Percentiles rank a stretch among this genome's conserved stretches.
These are phyloP conservation scores for Pyrrhosoma nymphula DNA, from an alignment of 2,888 invertebrate species.

Conservation along the genomic window DNA sequence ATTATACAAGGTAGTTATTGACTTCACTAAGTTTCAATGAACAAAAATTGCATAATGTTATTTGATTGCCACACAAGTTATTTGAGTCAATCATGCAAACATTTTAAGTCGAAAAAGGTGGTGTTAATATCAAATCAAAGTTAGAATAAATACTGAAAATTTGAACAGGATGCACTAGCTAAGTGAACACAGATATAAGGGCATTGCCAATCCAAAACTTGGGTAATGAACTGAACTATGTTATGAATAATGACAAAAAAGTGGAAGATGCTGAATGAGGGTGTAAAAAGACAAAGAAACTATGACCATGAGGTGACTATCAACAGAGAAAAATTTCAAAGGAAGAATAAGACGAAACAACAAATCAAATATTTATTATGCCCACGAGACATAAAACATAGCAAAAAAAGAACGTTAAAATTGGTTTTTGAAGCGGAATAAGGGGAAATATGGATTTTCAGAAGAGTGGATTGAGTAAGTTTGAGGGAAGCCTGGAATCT, in stretches of 20 bases:
- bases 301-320: background rate
- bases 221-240: background rate
- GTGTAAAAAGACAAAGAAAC: background rate
- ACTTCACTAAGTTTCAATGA: background rate
- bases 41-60: background rate
- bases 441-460: background rate
- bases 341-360: background rate
- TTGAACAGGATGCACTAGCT: background rate
- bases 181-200: background rate
- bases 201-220: slow-evolving; percentile 9
- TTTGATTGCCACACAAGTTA: background rate
- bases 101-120: background rate
- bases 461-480: background rate
- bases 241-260: background rate
- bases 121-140: background rate
- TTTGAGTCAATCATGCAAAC: background rate
- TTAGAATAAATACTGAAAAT: background rate
- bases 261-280: background rate
- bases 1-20: background rate
- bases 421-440: background rate
- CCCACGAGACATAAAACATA: background rate
- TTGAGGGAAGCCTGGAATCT: background rate
- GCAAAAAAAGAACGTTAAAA: background rate
- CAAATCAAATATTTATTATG: background rate
- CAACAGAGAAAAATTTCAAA: background rate